A percentile compares a stretch with the other conserved stretches of the same genome.
These are phyloP conservation scores for Boloria euphrosyne DNA, from an alignment of 2,888 invertebrate species.

Conservation along the genomic window DNA sequence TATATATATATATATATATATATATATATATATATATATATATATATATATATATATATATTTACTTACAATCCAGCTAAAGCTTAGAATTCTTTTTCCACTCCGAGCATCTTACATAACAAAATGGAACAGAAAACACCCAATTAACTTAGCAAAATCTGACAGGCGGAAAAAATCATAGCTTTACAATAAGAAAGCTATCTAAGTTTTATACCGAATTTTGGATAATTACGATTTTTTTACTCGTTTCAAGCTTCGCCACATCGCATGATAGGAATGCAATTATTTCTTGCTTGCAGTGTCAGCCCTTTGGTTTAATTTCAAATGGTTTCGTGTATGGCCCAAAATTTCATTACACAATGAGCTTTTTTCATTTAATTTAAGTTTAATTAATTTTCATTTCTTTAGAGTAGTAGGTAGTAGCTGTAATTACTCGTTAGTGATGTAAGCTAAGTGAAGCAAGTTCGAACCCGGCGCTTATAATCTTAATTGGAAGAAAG, in stretches of 20 bases:
- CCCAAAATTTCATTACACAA: constrained; percentile 24
- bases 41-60: too few relatives aligned
- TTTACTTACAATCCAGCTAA: background rate
- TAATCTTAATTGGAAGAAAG: too few relatives aligned
- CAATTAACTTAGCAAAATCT: constrained; percentile 33
- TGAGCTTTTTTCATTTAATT: constrained; percentile 7
- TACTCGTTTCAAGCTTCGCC: constrained; percentile 36
- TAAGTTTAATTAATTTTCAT: background rate
- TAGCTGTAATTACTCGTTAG: too few relatives aligned
- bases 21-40: too few relatives aligned
- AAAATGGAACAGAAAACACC: constrained; percentile 32
- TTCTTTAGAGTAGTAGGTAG: constrained; percentile 16
- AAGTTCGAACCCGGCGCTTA: too few relatives aligned
- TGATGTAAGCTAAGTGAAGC: too few relatives aligned
- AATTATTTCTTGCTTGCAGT: constrained; percentile 55
- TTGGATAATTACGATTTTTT: constrained; percentile 36
- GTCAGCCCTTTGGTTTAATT: constrained; percentile 39
- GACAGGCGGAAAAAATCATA: constrained; percentile 37
- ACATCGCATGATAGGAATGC: constrained; percentile 59
- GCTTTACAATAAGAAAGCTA: constrained; percentile 33
- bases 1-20: too few relatives aligned
- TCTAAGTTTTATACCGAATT: constrained; percentile 38
- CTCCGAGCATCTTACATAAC: constrained; percentile 24
- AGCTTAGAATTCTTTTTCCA: background rate
- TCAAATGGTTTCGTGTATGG: constrained; percentile 23